Evolutionary conservation across 2,113 vertebrate genomes (phyloP).

Genomic region (Lepus timidus): DNA sequence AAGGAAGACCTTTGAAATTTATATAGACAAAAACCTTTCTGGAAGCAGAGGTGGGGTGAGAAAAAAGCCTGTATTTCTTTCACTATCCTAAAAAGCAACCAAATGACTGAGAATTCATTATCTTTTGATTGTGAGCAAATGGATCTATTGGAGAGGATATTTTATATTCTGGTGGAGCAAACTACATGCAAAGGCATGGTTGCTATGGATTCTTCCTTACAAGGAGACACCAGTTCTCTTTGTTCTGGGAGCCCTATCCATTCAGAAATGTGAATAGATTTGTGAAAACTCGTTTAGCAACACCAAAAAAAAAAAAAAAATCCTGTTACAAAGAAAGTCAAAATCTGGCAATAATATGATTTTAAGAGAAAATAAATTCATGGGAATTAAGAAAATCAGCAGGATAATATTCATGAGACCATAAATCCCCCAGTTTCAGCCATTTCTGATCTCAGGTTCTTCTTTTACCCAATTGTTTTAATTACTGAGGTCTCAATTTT

Average conservation of each 20-base stretch:
- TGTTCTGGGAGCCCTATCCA: background rate
- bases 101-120: background rate
- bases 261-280: background rate
- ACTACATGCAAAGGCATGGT: background rate
- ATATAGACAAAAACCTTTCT: background rate
- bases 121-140: background rate
- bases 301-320: background rate
- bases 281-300: background rate
- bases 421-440: background rate
- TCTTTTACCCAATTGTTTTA: background rate
- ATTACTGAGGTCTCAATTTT: background rate
- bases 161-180: background rate
- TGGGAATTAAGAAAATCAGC: background rate
- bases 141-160: fast-evolving
- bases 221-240: background rate
- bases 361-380: background rate
- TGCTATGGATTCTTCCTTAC: background rate
- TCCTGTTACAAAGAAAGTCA: background rate
- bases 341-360: background rate
- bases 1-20: background rate
- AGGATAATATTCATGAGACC: background rate
- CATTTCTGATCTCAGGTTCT: background rate
- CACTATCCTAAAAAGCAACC: background rate
- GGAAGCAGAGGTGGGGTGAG: fast-evolving
- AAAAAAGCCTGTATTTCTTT: background rate